Evolutionary conservation across 2,888 invertebrate genomes (phyloP), one percentile per base, ranked within the genome.

Genomic region (Patella caerulea): DNA sequence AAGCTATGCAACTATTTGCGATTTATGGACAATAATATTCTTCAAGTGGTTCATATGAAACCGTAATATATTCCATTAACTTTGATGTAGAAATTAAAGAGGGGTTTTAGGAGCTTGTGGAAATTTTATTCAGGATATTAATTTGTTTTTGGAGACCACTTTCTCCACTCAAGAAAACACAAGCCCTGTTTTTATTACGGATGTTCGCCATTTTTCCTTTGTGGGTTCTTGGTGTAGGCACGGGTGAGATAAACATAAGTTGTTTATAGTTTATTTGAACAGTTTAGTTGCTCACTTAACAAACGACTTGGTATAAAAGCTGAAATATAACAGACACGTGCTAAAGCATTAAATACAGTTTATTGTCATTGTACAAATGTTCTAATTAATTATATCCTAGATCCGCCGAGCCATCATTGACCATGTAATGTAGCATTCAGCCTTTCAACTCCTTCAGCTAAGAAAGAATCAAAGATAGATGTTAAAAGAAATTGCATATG

Each of bases 121-220:
- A 65, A 65, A 65, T 65, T 65, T 65, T 65, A 65, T 65, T 65
- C 65, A 24, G 12, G 65, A 65, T 65, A 65, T 65, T 65, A 65
- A 65, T 65, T 65, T 65, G 65, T 19, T 65, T 65, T 65, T 65
- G 65, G 65, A 65, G 65, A 65, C 65, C 65, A 65, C 65, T 65
- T 65, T 65, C 65, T 65, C 19, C 11, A 65, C 65, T 65, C 65
- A 65, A 65, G 65, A 65, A 65, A 65, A 65, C 65, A 65, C 65
- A 65, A 65, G 65, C 65, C 65, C 65, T 24, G 14, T 24, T 65
- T 65, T 65, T 65, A 65, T 65, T 19, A 65, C 24, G 65, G 24
- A 19, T 65, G 65, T 65, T 65, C 65, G 24, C 65, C 65, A 65
- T 19, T 19, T 45, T 65, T 65, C 19, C 65, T 65, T 65, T 65